A percentile compares a stretch with the other conserved stretches of the same genome.
These are phyloP conservation scores for Dendropsophus ebraccatus DNA, from an alignment of 2,113 vertebrate genomes.

Conservation along the genomic window DNA sequence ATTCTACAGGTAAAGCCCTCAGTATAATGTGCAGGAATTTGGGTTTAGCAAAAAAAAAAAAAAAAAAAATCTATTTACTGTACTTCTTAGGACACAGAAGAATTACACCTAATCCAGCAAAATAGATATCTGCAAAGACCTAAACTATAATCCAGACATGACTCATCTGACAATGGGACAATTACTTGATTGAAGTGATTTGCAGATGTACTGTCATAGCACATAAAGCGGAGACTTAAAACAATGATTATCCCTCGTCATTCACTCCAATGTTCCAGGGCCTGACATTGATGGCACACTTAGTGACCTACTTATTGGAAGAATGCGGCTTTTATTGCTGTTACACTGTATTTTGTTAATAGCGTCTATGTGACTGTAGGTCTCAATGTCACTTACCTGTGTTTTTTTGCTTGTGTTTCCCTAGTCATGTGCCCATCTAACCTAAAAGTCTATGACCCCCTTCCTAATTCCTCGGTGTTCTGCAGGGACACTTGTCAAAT, in stretches of 20 bases:
- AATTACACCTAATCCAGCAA: background rate
- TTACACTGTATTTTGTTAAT: background rate
- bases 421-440: background rate
- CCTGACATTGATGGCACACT: constrained; percentile 2
- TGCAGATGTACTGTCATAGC: background rate
- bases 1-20: background rate
- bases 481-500: background rate
- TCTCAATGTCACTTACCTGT: background rate
- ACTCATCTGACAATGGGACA: constrained; percentile 4
- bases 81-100: background rate
- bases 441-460: background rate
- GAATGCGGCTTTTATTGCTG: background rate
- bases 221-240: background rate
- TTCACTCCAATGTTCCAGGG: background rate
- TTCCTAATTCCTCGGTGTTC: background rate
- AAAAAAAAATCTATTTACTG: background rate
- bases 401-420: background rate
- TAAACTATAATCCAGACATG: constrained; percentile 11
- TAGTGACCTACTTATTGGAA: constrained; percentile 1
- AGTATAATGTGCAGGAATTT: background rate
- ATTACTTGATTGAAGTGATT: constrained; percentile 23
- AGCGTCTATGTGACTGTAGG: background rate
- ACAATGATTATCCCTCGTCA: constrained; percentile 1
- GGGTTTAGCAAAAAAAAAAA: background rate
- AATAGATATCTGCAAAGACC: background rate